Evolutionary conservation across 2,797 vertebrate genomes (phyloP), one percentile per base, ranked within the genome.

Genomic region (Melanotaenia pygmaea): DNA sequence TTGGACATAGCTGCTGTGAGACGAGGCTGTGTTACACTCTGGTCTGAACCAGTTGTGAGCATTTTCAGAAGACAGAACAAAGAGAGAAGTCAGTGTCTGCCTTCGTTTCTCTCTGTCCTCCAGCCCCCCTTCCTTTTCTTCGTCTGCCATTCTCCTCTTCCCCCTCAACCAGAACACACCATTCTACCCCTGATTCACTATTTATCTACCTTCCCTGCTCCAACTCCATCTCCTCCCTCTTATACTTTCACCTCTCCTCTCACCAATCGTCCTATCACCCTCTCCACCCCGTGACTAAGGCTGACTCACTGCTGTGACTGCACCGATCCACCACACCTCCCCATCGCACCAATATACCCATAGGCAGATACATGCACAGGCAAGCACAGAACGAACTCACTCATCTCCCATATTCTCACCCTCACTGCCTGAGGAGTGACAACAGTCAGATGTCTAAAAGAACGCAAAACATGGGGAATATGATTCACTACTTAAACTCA

Each of bases 301-400:
- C 89, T 93, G 91, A 92, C 87, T 93, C 91, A 92, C 85, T 86
- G 86, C 89, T 87, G 86, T 89, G 87, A 87, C 85, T 85, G 83
- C 79, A 67, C 83, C 2, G 63, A 73, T 62, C 64, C 71, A 65
- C 64, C 60, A 35, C 75, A 69, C 54, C 13, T n/a, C 51, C 20
- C 3, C 12, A n/a, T 53, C 11, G 10, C 54, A 57, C 35, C 24
- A n/a, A 51, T 60, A 75, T 7, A 70, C 64, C 76, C 66, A 79
- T 45, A 72, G 20, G 26, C 50, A 82, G 47, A 80, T 26, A 6
- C 79, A 80, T 37, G 63, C 70, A 68, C 45, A 1, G 35, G 82
- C 78, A 77, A 37, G 70, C 64, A 62, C 13, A 2, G 18, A 60
- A 50, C 70, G 61, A 53, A 14, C 37, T 45, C 45, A 63, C 66